These are phyloP conservation scores for Automeris io DNA, from an alignment of 2,888 invertebrate species.

Conservation along the genomic window DNA sequence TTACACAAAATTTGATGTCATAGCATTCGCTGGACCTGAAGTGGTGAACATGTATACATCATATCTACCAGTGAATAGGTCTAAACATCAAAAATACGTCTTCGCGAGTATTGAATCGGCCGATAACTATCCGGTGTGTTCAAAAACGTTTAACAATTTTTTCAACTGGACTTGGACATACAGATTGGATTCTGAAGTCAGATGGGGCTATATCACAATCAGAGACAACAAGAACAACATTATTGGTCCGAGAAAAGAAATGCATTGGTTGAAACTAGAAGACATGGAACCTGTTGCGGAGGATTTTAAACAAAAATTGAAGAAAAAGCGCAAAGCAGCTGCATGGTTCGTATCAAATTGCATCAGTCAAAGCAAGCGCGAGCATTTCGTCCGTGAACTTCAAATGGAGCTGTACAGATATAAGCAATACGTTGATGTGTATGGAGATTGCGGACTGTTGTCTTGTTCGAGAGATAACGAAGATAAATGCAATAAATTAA, in stretches of 20 bases:
- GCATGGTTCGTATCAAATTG: conserved; percentile 39
- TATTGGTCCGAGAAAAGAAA: conserved; percentile 43
- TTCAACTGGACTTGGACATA: conserved; percentile 61
- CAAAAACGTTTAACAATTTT: conserved; percentile 28
- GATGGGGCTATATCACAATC: conserved; percentile 43
- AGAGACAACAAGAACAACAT: conserved; percentile 32
- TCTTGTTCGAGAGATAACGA: conserved; percentile 23
- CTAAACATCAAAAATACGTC: conserved; percentile 41
- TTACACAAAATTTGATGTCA: conserved; percentile 23
- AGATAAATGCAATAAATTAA: conserved; percentile 29
- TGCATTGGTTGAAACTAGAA: conserved; percentile 41
- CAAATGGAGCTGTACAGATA: conserved; percentile 16
- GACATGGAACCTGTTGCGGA: conserved; percentile 35
- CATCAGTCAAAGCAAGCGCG: conserved; percentile 19
- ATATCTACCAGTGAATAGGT: conserved; percentile 26
- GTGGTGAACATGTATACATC: conserved; percentile 3
- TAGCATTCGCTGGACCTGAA: conserved; percentile 22
- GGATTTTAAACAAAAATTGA: conserved; percentile 28
- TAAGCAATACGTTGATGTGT: conserved; percentile 20
- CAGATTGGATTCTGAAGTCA: conserved; percentile 41
- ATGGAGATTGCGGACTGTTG: conserved; percentile 22
- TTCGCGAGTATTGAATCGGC: conserved; percentile 48
- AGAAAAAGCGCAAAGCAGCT: conserved; percentile 27
- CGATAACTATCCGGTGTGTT: conserved; percentile 34
- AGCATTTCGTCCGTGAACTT: conserved; percentile 12